These are phyloP conservation scores for Sarcophaga carnaria DNA, from an alignment of 2,888 invertebrate genomes.

Conservation along the genomic window DNA sequence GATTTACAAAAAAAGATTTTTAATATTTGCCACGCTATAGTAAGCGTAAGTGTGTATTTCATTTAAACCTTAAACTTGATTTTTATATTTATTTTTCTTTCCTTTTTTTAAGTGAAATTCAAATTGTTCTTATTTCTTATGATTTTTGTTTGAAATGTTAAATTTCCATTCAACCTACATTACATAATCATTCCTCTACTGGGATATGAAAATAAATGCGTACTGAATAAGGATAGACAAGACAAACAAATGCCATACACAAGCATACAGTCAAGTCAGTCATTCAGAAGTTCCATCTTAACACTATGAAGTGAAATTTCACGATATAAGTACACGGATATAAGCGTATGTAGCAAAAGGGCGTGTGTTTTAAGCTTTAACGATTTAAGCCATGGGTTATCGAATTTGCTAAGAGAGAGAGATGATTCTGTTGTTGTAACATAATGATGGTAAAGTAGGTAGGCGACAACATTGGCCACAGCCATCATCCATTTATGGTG, in stretches of 20 bases:
- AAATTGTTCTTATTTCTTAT: too few relatives aligned
- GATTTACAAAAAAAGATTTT: neutral
- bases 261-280: neutral
- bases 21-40: neutral
- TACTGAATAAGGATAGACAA: slow-evolving; percentile 41
- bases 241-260: neutral
- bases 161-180: slow-evolving; percentile 42
- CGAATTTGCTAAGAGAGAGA: slow-evolving; percentile 32
- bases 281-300: slow-evolving; percentile 12
- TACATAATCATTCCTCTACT: slow-evolving; percentile 62
- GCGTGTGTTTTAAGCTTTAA: slow-evolving; percentile 61
- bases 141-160: neutral
- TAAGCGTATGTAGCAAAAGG: slow-evolving; percentile 49
- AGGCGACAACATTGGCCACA: neutral
- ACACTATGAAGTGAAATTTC: slow-evolving; percentile 17
- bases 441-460: slow-evolving; percentile 25
- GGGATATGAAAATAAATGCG: slow-evolving; percentile 43
- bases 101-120: neutral
- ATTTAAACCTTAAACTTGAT: neutral
- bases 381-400: slow-evolving; percentile 58
- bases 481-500: neutral
- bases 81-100: neutral
- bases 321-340: slow-evolving; percentile 32
- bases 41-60: neutral
- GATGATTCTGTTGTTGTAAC: slow-evolving; percentile 34